Evolutionary conservation across 2,888 invertebrate species (phyloP), one percentile per base, ranked within the genome.

Genomic region (Brachyopa scutellaris): DNA sequence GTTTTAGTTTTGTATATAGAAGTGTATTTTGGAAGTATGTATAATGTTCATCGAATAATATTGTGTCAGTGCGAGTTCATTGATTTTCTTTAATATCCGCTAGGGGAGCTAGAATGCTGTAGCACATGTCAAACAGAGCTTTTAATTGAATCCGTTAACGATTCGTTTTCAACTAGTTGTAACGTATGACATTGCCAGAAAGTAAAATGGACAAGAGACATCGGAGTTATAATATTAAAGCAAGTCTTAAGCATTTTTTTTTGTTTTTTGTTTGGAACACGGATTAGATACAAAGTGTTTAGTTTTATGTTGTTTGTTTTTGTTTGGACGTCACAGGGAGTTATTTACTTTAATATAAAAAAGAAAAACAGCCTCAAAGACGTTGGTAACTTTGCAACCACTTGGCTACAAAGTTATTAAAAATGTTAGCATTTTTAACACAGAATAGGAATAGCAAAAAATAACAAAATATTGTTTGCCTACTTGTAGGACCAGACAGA

Each of bases 251-350:
- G n/a, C n/a, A n/a, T n/a, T n/a, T 26, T 26, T 6, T 26, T 26
- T 26, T 6, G 6, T 26, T 26, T 26, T 5, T 36, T 11, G 11
- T 11, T 36, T 11, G 11, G n/a, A n/a, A 36, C n/a, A 36, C 11
- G 21, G 47, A 74, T 80, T 80, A 80, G 74, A 53, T 61, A 79
- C 67, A 79, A 74, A 7, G 15, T 59, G 42, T 73, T 79, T 47
- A 59, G 73, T 78, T 42, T 36, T 40, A 8, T 49, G n/a, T 21
- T 21, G 19, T 21, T 13, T 13, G 31, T 33, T 38, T 62, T 62
- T 47, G 19, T 78, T 59, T 51, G 64, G 66, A 59, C 57, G 53
- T 61, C 42, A 73, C 66, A 55, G 51, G 31, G 66, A 73, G 74
- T 74, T 79, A 77, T 70, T 55, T 23, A 70, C 70, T 70, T 55